Evolutionary conservation across 37 sponge, comb jelly and placozoan genomes (phyloP), one percentile per base, ranked within the genome.

Genomic region (Agelas oroides): DNA sequence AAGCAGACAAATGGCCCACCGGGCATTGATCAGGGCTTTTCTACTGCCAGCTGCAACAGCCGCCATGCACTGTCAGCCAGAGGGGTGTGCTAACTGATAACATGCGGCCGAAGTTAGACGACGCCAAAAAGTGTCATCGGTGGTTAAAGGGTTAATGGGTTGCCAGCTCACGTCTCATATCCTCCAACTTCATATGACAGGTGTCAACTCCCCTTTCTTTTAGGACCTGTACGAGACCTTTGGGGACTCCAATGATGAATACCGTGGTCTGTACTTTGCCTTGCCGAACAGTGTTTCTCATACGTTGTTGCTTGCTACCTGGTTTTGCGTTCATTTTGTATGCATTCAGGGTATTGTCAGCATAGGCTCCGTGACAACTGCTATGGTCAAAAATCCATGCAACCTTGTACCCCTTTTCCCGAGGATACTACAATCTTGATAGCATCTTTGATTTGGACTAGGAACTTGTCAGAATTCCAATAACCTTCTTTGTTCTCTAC

Each of bases 331-430:
- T 67, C 69, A 77, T 78, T 15, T 56, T 35, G 40, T 38, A 34
- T 20, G 72, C 87, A 66, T 36, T 33, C 14, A 87, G 74, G 14
- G 86, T 79, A 69, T 86, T 37, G 15, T n/a, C 34, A 12, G 78
- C 58, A 56, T 70, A 78, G 2, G 87, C 80, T 24, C 39, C 32
- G 70, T 80, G 80, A 73, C 71, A 65, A 33, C 69, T 25, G 23
- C 69, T 62, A 53, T 87, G 87, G 27, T 87, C 81, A 59, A 87
- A 87, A 23, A 87, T 24, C 74, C 79, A 87, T 24, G 36, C 52
- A 1, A 65, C 20, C 12, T 55, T n/a, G 57, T 78, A 79, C 1
- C 70, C 53, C 23, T 79, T 6, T 55, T 28, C 16, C 13, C 21
- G 12, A 11, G 77, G 86, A 75, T 77, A 84, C 73, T 19, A 60